Evolutionary conservation across 2,113 vertebrate genomes (phyloP), one percentile per base, ranked within the genome.

Genomic region (Eurypyga helias): DNA sequence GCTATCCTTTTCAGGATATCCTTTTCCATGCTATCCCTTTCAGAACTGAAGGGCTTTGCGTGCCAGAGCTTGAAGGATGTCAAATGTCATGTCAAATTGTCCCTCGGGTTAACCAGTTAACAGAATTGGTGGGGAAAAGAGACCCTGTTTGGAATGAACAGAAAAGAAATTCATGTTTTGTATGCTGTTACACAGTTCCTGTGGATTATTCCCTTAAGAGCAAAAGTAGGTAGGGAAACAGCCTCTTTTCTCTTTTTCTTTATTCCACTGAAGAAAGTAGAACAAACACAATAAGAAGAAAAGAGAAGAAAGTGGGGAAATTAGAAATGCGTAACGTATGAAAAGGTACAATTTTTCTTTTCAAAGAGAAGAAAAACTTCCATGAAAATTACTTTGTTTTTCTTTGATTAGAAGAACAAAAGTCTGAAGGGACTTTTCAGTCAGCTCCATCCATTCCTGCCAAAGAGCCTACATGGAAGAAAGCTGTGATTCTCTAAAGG

Each of bases 391-490:
- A 34, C 0, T 34, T 72, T 34, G 12, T 7, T 77, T 78, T 62
- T 54, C 25, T 76, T 79, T 67, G 34, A 36, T 81, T 77, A 81
- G 24, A 69, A 76, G 18, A 84, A 73, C 55, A 66, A 33, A 88
- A 54, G 14, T 52, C 33, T 69, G 34, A 76, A 94, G 54, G 60
- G 51, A 45, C 72, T 96, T 89, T 87, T 83, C n/a, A 61, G 55
- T 73, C 46, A 66, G 17, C n/a, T 83, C 58, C 33, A 45, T 87
- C 36, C 2, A 0, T 77, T 89, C 87, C 49, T 94, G 60, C n/a
- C 11, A 12, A 66, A 81, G 14, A 88, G 10, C 15, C 28, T 65
- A 10, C 4, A 0, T 15, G 24, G 17, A 72, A 95, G 73, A 90
- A 82, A 78, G 72, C 43, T 6, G 17, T 58, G 25, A 69, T 86